Base-by-base conservation (phyloP, 92 coral and sea anemone genomes). In the Actinernus sp. region DNA sequence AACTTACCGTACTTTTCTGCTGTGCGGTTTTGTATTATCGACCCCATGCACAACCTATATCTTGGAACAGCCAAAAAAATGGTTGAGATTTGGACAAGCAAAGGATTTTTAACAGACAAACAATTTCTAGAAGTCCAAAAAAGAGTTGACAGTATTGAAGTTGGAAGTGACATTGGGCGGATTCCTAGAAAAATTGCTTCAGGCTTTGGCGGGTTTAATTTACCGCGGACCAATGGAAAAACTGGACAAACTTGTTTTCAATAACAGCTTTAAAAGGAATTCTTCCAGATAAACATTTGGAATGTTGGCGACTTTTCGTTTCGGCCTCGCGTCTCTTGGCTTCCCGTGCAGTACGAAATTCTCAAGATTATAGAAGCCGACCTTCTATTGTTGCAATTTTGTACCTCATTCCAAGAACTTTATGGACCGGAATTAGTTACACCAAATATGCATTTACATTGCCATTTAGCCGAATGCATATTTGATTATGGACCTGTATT, bases 141-240 rank as follows among this genome's bases (percentile, higher is more conserved):
- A 25, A 48, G 81, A 29, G 75, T 74, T 17, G 63, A 87, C 0
- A 63, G 55, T 10, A 55, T 80, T 33, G 63, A 71, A 8, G 72
- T 64, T 0, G 63, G 73, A 20, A 53, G 66, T 24, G 88, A 81
- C n/a, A 53, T 81, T 4, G 93, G 88, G 46, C 74, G 87, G 61
- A 70, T 77, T 0, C 90, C 86, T 21, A 70, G 76, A 9, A 68
- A 81, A 11, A 88, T 88, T 1, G 53, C 55, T 11, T 88, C 86
- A 1, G 71, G 78, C 32, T 78, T 62, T 55, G 73, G 76, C 34
- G 76, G 86, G 2, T n/a, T n/a, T n/a, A n/a, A n/a, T 81, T 45
- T 68, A 82, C 89, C 3, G 89, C 89, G n/a, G 85, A 70, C 1
- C 86, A 88, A n/a, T 86, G 84, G 88, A 86, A 86, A 45, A 56